Conservation (phyloP, 1,140 invertebrate species). For the Euura lappo region DNA sequence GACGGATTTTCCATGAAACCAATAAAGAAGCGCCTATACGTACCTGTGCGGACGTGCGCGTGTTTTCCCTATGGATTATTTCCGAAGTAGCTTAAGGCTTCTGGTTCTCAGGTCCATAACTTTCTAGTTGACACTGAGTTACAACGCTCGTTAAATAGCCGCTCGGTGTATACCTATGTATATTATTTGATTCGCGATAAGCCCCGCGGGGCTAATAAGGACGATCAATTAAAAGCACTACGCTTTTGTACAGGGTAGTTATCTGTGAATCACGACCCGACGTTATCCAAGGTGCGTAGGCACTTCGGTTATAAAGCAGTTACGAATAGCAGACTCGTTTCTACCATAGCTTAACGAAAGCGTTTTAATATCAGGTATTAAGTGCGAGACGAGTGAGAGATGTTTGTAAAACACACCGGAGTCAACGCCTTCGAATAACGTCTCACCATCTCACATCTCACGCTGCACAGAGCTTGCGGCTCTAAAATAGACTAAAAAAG, state of each 20-base stretch:
- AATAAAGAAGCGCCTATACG: too few relatives aligned
- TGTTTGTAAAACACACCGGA: background rate
- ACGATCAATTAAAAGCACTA: background rate
- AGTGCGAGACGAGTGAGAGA: background rate
- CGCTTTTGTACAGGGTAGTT: too few relatives aligned
- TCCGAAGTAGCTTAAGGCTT: too few relatives aligned
- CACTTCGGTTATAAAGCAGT: too few relatives aligned
- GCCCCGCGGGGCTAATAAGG: background rate
- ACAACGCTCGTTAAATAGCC: background rate
- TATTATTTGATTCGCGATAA: background rate
- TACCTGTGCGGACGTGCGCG: too few relatives aligned
- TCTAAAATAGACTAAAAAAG: background rate
- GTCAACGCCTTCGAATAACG: background rate
- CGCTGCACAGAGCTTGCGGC: too few relatives aligned
- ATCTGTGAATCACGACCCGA: too few relatives aligned
- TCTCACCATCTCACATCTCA: background rate
- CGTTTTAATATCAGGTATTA: background rate
- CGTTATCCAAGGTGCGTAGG: too few relatives aligned
- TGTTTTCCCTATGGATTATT: too few relatives aligned
- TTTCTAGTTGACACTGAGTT: background rate
- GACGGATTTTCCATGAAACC: too few relatives aligned
- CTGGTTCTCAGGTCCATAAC: background rate
- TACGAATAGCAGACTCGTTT: too few relatives aligned
- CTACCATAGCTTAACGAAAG: too few relatives aligned
- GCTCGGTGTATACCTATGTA: background rate